phyloP scores from a whole-genome alignment of 2,888 invertebrate species.

The Drosophila borborema region DNA sequence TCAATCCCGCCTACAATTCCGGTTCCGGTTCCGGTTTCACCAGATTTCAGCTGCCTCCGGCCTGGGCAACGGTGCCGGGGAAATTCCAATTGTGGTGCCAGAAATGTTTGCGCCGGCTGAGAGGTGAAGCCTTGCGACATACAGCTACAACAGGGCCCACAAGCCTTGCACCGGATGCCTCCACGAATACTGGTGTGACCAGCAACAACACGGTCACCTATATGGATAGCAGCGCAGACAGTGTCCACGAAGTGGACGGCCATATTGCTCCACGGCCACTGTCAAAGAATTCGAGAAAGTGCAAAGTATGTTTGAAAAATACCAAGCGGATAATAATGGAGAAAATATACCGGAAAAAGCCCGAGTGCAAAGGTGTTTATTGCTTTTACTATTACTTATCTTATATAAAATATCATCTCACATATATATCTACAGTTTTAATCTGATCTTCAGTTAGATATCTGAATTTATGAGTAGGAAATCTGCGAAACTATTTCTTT shows the following conservation, averaged over 20 bases:
- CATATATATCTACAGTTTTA: background rate
- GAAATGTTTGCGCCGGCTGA: constrained; percentile 45
- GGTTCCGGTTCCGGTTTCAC: background rate
- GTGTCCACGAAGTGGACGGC: constrained; percentile 29
- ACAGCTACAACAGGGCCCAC: constrained; percentile 66
- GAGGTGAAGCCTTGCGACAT: constrained; percentile 53
- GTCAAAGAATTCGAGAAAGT: background rate
- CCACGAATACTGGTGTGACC: constrained; percentile 14
- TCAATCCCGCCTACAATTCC: background rate
- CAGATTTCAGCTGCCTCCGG: background rate
- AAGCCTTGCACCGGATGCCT: constrained; percentile 22
- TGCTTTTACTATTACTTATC: background rate
- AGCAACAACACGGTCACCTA: background rate
- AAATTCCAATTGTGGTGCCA: constrained; percentile 54
- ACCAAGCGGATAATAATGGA: constrained; percentile 16
- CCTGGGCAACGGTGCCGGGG: constrained; percentile 15
- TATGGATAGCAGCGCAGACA: background rate
- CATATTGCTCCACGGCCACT: constrained; percentile 15
- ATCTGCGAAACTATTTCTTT: background rate
- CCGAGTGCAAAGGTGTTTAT: constrained; percentile 41
- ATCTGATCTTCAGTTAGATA: background rate
- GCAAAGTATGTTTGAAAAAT: background rate
- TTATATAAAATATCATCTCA: background rate
- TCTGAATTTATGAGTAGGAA: background rate
- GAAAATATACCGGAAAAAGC: constrained; percentile 12